Percentiles rank a stretch among this genome's conserved stretches.
Conservation (phyloP, 2,113 vertebrate species). For the Peucedramus taeniatus region DNA sequence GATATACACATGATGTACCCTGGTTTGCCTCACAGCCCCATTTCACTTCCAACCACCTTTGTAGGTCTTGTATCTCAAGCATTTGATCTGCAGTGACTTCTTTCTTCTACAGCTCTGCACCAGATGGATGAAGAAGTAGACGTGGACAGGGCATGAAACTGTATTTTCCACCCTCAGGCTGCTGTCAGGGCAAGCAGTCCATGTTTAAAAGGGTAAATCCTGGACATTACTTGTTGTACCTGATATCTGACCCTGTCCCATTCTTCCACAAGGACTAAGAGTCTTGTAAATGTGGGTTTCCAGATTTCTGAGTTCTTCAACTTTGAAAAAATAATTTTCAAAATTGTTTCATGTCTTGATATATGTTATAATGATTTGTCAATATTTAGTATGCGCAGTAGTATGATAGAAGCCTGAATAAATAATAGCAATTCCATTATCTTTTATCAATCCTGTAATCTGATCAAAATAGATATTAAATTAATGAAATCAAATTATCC, state of each 20-base stretch:
- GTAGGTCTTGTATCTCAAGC: fast-evolving
- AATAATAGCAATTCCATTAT: background rate
- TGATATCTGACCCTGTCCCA: background rate
- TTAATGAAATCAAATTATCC: background rate
- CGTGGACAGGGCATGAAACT: background rate
- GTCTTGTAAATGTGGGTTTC: fast-evolving
- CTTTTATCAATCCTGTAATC: background rate
- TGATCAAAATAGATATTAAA: background rate
- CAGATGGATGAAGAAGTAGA: background rate
- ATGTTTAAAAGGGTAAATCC: background rate
- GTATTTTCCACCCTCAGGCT: background rate
- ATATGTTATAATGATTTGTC: background rate
- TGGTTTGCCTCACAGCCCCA: background rate
- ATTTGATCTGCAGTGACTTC: background rate
- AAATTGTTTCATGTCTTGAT: background rate
- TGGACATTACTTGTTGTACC: background rate
- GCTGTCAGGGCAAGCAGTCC: background rate
- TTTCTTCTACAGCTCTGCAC: background rate
- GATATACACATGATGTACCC: background rate
- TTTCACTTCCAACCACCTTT: background rate
- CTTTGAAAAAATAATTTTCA: background rate
- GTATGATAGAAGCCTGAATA: background rate
- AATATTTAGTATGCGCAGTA: background rate
- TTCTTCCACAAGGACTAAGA: background rate
- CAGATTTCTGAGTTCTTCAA: background rate